Percentiles rank a stretch among this genome's conserved stretches.
These are phyloP conservation scores for Crocidura indochinensis DNA, from an alignment of 2,797 vertebrate species.

Conservation along the genomic window DNA sequence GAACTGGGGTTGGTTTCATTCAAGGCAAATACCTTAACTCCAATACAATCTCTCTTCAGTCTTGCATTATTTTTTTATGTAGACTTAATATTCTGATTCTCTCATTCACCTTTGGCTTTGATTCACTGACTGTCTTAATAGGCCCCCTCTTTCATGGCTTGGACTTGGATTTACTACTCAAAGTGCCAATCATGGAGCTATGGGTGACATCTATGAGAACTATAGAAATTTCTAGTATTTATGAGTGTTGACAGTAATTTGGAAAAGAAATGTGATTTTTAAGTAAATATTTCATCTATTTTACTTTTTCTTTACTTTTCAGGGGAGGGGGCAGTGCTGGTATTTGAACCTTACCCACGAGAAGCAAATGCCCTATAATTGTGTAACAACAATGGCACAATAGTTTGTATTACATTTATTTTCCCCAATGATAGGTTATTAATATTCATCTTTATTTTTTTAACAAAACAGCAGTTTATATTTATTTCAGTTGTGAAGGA, in stretches of 20 bases:
- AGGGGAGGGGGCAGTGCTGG: too few relatives aligned
- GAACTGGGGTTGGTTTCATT: too few relatives aligned
- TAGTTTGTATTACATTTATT: conserved; percentile 11
- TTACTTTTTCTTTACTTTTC: too few relatives aligned
- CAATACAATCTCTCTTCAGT: background rate
- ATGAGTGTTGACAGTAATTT: background rate
- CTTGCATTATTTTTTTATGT: too few relatives aligned
- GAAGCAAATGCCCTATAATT: too few relatives aligned
- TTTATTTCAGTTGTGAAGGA: background rate
- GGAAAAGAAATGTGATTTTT: too few relatives aligned
- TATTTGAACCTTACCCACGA: too few relatives aligned
- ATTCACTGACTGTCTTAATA: background rate
- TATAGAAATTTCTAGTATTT: background rate
- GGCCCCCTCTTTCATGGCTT: accelerated
- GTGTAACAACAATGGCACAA: background rate
- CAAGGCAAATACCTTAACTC: too few relatives aligned
- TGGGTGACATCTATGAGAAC: too few relatives aligned
- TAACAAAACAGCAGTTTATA: background rate
- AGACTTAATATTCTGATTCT: background rate
- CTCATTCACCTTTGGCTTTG: too few relatives aligned
- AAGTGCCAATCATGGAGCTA: background rate
- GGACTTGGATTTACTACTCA: accelerated
- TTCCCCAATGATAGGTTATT: background rate
- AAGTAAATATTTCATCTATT: too few relatives aligned
- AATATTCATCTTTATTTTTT: background rate